Base-by-base conservation (phyloP, 1,140 invertebrate genomes). In the Eurosta solidaginis region DNA sequence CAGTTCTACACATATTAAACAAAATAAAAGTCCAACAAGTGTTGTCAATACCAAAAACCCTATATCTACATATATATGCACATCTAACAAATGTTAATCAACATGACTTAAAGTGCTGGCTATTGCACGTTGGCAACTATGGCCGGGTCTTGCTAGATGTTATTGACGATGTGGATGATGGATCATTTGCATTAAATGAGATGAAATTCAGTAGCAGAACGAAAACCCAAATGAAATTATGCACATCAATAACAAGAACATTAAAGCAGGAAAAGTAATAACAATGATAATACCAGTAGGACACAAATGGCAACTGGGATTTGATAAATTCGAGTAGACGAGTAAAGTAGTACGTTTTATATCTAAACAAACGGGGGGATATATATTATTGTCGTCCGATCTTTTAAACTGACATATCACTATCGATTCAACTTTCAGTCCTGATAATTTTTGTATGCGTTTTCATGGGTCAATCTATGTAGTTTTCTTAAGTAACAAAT, bases 181-280 rank as follows among this genome's bases (percentile, higher is more conserved):
- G 84, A 82, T 85, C 84, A 86, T 86, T 86, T 84, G 83, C 84
- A 86, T 86, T 85, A 86, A 86, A 86, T 86, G 84, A 86, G 84
- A 84, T 86, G 82, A 86, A 86, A 86, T 86, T 84, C 84, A 85
- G 83, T 33, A 52, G 76, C 73, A 78, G 45, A 73, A 74, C 78
- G 78, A 77, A 79, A 68, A 74, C 45, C 44, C 50, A 76, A 79
- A 76, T 68, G 76, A 68, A 77, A 77, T 77, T 54, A 77, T 45
- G 54, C 77, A 40, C 59, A 73, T 63, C 52, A 49, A 73, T 44
- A 45, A 47, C 77, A 68, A 77, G n/a, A 68, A 42, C 59, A 77
- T 42, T 36, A 63, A 59, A 77, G 27, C 50, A 74, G 14, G 12
- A 54, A 33, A 33, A 45, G 54, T 20, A 63, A 20, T 40, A 20